Base-by-base conservation (phyloP, 1,140 invertebrate genomes). In the Monochamus saltuarius region DNA sequence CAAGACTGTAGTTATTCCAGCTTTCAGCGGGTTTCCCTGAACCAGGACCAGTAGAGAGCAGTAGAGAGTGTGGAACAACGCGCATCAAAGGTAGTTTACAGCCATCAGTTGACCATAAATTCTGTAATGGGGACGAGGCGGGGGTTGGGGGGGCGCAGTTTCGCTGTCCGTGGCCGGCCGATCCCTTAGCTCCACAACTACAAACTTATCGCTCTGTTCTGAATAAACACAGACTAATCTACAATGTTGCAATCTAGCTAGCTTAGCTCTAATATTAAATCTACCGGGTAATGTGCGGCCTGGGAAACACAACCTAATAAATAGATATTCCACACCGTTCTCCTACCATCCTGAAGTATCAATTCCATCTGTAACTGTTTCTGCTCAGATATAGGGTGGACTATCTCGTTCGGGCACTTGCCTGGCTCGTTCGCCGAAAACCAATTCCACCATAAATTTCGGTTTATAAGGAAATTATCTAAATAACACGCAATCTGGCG, bases 191-290 rank as follows among this genome's bases (percentile, higher is more conserved):
- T 36, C 40, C 19, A 13, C 50, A 40, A 46, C 50, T 37, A 22
- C 51, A 52, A 66, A 63, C 64, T 66, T 66, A 63, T 66, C 62
- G 53, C 58, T 45, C 42, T 16, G 47, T 54, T 55, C 65, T 53
- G 62, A 65, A 65, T 67, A 67, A 67, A 67, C 62, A 67, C 59
- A 64, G 54, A 58, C 65, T 67, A 67, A 67, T 67, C 62, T 67
- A 65, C 65, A 67, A 65, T 65, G 65, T 65, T 67, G 59, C 62
- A 67, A 67, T 67, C 56, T 62, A 67, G 54, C 61, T 22, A 38
- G 62, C 55, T 67, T 64, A 56, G 52, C 56, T 60, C 65, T 60
- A 61, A 67, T 67, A 67, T 67, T 62, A 64, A 67, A 67, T 61
- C 62, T 65, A 61, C 57, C 49, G 61, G 65, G 61, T 66, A 66